A percentile compares a stretch with the other conserved stretches of the same genome.
These are phyloP conservation scores for Drosophila ercepeae DNA, from an alignment of 1,140 invertebrate species.

Conservation along the genomic window DNA sequence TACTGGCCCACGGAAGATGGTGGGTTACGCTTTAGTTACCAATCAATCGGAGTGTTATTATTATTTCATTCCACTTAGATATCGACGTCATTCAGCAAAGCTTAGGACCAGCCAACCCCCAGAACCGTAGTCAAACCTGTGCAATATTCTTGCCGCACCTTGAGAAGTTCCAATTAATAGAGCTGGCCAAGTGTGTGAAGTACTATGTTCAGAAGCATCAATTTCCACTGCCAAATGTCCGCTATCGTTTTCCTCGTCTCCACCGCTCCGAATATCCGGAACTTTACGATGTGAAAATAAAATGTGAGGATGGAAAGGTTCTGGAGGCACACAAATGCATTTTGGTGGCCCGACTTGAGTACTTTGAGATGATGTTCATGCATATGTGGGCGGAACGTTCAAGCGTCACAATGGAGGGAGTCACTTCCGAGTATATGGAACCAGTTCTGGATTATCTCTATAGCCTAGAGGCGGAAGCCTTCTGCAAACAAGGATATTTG, in stretches of 20 bases:
- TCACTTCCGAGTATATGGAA: slow-evolving; percentile 84
- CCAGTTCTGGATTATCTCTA: slow-evolving; percentile 88
- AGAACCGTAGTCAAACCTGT: slow-evolving; percentile 34
- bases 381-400: slow-evolving; percentile 87
- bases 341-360: slow-evolving; percentile 88
- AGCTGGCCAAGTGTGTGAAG: slow-evolving; percentile 54
- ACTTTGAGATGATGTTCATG: slow-evolving; percentile 89
- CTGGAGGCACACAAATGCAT: slow-evolving; percentile 89
- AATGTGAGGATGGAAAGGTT: slow-evolving; percentile 85
- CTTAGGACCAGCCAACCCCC: slow-evolving; percentile 55
- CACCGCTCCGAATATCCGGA: slow-evolving; percentile 81
- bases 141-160: slow-evolving; percentile 62
- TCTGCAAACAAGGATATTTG: slow-evolving; percentile 85
- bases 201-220: slow-evolving; percentile 37
- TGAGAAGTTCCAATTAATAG: slow-evolving; percentile 53
- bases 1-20: slow-evolving; percentile 74
- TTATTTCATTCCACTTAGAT: slow-evolving; percentile 40
- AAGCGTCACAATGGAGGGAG: slow-evolving; percentile 63
- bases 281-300: slow-evolving; percentile 86
- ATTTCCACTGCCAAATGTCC: slow-evolving; percentile 31
- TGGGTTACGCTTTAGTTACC: slow-evolving; percentile 1
- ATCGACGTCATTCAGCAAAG: slow-evolving; percentile 72
- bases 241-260: slow-evolving; percentile 54
- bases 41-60: not conserved
- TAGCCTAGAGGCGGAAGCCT: slow-evolving; percentile 84